Base-by-base conservation (phyloP, 2,797 vertebrate genomes). In the Mico argentatus region DNA sequence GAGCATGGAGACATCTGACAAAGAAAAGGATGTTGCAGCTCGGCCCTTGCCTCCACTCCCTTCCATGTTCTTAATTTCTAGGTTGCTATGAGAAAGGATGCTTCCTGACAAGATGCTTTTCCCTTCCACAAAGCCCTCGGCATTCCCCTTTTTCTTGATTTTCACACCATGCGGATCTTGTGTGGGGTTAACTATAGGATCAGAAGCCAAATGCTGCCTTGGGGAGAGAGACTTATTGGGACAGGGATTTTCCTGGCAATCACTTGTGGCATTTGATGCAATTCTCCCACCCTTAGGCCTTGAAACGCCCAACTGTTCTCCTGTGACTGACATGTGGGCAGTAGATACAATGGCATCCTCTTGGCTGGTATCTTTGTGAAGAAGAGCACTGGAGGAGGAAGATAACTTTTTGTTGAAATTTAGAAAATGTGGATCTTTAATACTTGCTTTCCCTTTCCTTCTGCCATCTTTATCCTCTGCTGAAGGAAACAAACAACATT, bases 401-500 rank as follows among this genome's bases (percentile, higher is more conserved):
- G 96, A 96, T 27, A 94, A 12, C 26, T 91, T 97, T 96, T 97
- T 97, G 97, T 97, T 98, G 15, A 41, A 96, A 93, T 39, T 50
- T 12, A 72, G 67, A 80, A 97, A 96, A 83, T 0, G 72, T 82
- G 92, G 36, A 77, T 98, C 98, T 95, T 98, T 98, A 57, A 52
- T 44, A 96, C 64, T 90, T 73, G 85, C 82, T 88, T 98, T 93
- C 46, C 95, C 96, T 73, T 96, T 89, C 20, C 90, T 97, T 96
- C 88, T 73, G 52, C 33, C 86, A 36, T 98, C 96, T 96, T 92
- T 96, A 24, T 96, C 97, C 95, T 98, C 98, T 98, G 97, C 98
- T 98, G 85, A 98, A 98, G 90, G 57, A 98, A 98, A 98, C 52
- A 95, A 98, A 97, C 94, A 95, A 97, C 64, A 95, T 3, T 33